Base-by-base conservation (phyloP, 2,797 vertebrate genomes). In the Echiichthys vipera region DNA sequence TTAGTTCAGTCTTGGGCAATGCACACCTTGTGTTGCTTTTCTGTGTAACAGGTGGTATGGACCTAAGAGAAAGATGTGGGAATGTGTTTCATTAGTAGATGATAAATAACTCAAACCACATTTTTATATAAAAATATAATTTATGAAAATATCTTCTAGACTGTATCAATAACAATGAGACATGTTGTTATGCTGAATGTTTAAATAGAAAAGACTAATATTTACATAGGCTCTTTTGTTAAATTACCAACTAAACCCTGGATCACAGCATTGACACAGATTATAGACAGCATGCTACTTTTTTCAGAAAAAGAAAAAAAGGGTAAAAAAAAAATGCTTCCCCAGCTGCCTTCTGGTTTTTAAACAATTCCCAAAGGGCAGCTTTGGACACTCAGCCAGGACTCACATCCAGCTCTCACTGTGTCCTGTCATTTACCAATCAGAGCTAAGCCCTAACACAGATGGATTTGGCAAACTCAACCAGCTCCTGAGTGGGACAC, bases 371-470 rank as follows among this genome's bases (percentile, higher is more conserved):
- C 67, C 77, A 73, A 70, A 65, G 69, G 82, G 77, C 67, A 75
- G 75, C 68, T 85, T 91, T 83, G 77, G 79, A 83, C 65, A 68
- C 34, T 24, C 61, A 65, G 66, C 67, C 85, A 82, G 76, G 56
- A 84, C 79, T 80, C 82, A 81, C 61, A 85, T 87, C 74, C 79
- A 86, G 81, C 72, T 80, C 46, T 74, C 63, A 66, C 42, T 76
- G 27, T 65, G 71, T 81, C 59, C 78, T 85, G 82, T 88, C 82
- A 79, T 85, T 88, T 77, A 78, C 85, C 84, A 84, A 83, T 85
- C 85, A 84, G 74, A 84, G 75, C 62, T 46, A 57, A 83, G 66
- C 70, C 57, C 71, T 68, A 83, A 77, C 70, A 80, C 62, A 74
- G 64, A 81, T 79, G 54, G 65, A 66, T 84, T 78, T 78, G 57